Evolutionary conservation across 2,113 vertebrate genomes (phyloP).

Genomic region (Apodemus speciosus): DNA sequence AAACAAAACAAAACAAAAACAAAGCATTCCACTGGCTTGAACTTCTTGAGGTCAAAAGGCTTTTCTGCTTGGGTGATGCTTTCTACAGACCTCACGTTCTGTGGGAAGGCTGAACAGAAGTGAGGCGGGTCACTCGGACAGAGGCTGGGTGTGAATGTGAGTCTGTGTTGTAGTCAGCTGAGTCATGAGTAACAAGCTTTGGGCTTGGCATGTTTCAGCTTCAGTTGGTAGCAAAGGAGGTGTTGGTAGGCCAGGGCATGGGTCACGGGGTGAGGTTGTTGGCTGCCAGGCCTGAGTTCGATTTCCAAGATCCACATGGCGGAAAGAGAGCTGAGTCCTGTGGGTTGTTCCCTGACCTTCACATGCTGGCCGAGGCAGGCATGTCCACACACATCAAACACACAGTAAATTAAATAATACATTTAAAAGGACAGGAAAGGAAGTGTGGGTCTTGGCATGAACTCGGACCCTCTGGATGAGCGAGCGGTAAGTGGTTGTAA

Average conservation of each 20-base stretch:
- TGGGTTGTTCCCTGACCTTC: too few relatives aligned
- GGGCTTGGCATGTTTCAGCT: not conserved
- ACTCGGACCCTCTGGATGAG: not conserved
- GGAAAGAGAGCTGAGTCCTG: not conserved
- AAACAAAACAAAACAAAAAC: too few relatives aligned
- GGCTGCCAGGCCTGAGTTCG: not conserved
- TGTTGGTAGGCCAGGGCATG: not conserved
- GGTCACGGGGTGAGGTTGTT: not conserved
- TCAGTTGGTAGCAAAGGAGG: not conserved
- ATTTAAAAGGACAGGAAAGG: not conserved
- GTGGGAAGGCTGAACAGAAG: not conserved
- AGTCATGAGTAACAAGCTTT: not conserved
- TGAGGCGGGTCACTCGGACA: not conserved
- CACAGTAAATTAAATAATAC: not conserved
- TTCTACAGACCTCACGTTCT: not conserved
- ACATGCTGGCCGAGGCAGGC: too few relatives aligned
- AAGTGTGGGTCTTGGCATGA: not conserved
- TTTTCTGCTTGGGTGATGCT: conserved; percentile 1
- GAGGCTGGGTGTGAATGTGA: not conserved
- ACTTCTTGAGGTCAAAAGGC: not conserved
- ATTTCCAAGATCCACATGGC: not conserved
- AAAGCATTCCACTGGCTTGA: not conserved
- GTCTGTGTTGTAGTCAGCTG: not conserved
- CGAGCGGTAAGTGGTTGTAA: not conserved
- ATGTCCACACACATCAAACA: not conserved